phyloP scores from a whole-genome alignment of 2,113 vertebrate genomes.

The Erythrocercus mccallii region DNA sequence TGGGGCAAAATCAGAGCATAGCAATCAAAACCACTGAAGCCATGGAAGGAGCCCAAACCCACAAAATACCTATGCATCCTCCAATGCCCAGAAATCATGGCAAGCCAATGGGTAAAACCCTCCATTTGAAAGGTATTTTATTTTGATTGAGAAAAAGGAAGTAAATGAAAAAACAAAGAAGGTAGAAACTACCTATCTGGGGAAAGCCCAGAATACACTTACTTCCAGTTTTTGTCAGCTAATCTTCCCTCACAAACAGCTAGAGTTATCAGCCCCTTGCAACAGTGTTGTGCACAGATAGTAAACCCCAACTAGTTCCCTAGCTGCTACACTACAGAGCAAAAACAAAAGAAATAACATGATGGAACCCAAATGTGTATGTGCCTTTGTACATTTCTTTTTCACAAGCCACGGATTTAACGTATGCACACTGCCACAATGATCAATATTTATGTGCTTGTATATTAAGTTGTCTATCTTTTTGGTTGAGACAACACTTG shows the following conservation, averaged over 20 bases:
- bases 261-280: background rate
- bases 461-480: background rate
- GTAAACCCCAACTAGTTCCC: background rate
- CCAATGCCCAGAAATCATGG: background rate
- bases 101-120: background rate
- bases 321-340: background rate
- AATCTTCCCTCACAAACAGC: background rate
- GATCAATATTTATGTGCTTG: background rate
- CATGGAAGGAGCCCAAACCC: background rate
- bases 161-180: background rate
- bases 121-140: background rate
- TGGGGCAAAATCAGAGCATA: background rate
- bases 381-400: background rate
- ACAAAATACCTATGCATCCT: background rate
- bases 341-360: background rate
- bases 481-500: background rate
- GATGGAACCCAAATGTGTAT: background rate
- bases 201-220: background rate
- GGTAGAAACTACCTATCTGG: background rate
- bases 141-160: background rate
- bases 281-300: accelerated
- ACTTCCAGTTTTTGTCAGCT: background rate
- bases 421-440: background rate
- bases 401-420: background rate
- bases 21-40: background rate